Evolutionary conservation across 2,888 invertebrate species (phyloP).

Genomic region (Lysandra bellargus): DNA sequence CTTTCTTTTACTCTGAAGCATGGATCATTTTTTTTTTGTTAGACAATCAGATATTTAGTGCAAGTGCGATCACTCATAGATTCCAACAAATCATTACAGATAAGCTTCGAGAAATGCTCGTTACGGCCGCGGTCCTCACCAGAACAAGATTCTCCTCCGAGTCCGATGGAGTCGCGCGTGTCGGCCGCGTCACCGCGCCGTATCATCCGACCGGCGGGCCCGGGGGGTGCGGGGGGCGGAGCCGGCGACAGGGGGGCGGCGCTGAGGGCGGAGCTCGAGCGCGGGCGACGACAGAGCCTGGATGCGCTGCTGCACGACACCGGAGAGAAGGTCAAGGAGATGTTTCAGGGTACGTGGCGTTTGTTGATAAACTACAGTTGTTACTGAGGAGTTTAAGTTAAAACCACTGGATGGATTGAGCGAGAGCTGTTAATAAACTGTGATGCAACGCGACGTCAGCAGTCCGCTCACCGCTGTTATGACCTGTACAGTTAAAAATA

Average conservation of each 20-base stretch:
- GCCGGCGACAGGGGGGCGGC: conserved; percentile 44
- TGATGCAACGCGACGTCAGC: too few species aligned
- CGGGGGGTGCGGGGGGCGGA: not conserved
- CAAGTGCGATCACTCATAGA: not conserved
- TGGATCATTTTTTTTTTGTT: too few species aligned
- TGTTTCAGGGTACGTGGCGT: conserved; percentile 83
- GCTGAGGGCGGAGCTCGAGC: conserved; percentile 54
- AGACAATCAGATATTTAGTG: too few species aligned
- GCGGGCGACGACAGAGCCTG: conserved; percentile 84
- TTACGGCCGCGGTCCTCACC: conserved; percentile 66
- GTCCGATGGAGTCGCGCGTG: conserved; percentile 57
- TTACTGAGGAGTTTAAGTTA: too few species aligned
- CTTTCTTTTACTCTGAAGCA: too few species aligned
- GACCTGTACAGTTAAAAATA: too few species aligned
- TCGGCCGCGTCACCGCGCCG: conserved; percentile 52
- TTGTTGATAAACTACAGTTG: too few species aligned
- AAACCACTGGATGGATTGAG: too few species aligned
- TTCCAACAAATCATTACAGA: conserved; percentile 46
- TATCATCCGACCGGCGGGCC: conserved; percentile 42
- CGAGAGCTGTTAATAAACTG: too few species aligned
- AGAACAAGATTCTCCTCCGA: conserved; percentile 61
- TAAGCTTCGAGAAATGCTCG: conserved; percentile 80
- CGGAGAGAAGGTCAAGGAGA: conserved; percentile 90
- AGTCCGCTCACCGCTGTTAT: too few species aligned
- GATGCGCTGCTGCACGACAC: conserved; percentile 88